Percentiles rank a stretch among this genome's conserved stretches.
These are phyloP conservation scores for Stichopus horrens DNA, from an alignment of 53 echinoderm and acorn worm genomes.

Conservation along the genomic window DNA sequence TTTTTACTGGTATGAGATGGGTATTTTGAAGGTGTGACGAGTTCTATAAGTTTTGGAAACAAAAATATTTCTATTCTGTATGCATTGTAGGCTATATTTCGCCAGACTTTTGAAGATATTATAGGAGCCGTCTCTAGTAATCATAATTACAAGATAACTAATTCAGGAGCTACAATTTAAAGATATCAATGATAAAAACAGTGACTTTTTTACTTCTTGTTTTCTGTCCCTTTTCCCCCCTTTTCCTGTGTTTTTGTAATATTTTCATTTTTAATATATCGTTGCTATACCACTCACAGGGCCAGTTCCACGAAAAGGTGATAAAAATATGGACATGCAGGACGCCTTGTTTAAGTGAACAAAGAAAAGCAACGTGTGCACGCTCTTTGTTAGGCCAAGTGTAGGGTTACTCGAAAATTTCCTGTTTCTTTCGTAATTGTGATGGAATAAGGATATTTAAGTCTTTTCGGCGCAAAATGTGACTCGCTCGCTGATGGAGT, in stretches of 20 bases:
- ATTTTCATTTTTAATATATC: neutral
- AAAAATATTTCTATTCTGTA: no score
- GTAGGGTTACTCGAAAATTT: constrained; percentile 1
- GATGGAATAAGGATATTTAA: constrained; percentile 6
- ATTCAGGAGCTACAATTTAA: no score
- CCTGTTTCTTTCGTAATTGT: constrained; percentile 2
- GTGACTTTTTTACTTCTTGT: neutral
- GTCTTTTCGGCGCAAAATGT: neutral
- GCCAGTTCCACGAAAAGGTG: constrained; percentile 35
- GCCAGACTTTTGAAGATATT: no score
- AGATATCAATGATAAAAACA: no score
- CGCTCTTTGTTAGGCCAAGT: neutral
- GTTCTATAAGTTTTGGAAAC: no score
- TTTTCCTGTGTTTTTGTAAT: neutral
- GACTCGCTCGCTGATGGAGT: neutral
- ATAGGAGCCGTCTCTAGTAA: no score
- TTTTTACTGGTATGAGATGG: neutral
- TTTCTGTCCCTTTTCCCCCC: neutral
- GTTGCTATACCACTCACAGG: neutral
- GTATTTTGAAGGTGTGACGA: no score
- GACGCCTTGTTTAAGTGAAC: constrained; percentile 18
- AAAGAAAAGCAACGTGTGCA: neutral
- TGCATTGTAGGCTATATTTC: no score
- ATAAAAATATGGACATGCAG: neutral
- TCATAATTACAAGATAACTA: no score